phyloP scores from a whole-genome alignment of 2,888 invertebrate genomes.

The Tenthredo livida region DNA sequence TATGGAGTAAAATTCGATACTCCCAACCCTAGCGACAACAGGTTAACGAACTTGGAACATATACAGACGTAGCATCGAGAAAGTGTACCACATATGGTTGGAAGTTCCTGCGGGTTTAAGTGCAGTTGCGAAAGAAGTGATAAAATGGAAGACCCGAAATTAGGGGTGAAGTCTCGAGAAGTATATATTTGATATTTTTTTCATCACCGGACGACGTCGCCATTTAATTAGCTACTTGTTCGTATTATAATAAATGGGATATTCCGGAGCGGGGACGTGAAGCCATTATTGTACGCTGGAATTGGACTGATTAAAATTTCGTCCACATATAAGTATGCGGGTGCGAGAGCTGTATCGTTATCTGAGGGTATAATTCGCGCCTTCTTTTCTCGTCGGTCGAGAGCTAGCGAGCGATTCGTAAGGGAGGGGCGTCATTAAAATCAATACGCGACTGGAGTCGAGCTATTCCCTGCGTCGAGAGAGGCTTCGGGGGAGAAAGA shows the following conservation, averaged over 20 bases:
- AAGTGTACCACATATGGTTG: neutral
- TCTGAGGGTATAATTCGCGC: conserved; percentile 39
- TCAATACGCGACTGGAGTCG: conserved; percentile 73
- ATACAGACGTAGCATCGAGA: neutral
- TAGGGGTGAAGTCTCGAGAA: neutral
- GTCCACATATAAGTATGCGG: neutral
- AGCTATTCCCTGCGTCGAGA: conserved; percentile 41
- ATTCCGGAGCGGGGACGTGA: too few species aligned
- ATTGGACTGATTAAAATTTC: neutral
- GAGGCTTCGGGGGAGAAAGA: conserved; percentile 57
- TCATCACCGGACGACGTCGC: neutral
- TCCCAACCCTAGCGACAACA: conserved; percentile 5
- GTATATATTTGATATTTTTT: neutral
- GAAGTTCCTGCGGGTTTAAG: neutral
- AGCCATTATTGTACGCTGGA: neutral
- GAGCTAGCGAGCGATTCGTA: conserved; percentile 52
- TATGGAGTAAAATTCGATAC: neutral
- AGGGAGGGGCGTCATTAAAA: conserved; percentile 77
- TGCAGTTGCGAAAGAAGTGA: conserved; percentile 7
- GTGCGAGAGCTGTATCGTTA: neutral
- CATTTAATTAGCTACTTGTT: neutral
- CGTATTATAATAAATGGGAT: neutral
- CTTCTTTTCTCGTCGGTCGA: neutral
- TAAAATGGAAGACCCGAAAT: neutral
- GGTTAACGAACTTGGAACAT: conserved; percentile 14